These are phyloP conservation scores for Neolamprologus multifasciatus DNA, from an alignment of 2,797 vertebrate species.

Conservation along the genomic window DNA sequence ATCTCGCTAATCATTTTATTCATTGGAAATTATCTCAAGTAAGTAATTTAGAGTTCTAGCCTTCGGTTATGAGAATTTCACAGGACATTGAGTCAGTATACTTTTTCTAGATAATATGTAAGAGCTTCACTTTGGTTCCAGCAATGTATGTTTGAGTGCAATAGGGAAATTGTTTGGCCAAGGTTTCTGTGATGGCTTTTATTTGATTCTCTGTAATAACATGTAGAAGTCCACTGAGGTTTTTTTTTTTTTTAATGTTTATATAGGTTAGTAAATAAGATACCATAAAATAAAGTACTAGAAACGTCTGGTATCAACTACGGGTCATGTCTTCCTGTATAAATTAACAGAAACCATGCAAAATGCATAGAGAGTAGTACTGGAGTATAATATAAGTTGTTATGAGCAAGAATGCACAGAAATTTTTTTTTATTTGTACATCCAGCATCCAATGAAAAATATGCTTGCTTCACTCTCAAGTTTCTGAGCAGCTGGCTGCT, in stretches of 20 bases:
- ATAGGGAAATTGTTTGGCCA: background rate
- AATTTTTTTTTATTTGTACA: background rate
- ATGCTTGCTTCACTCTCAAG: background rate
- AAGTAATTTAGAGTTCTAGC: conserved; percentile 7
- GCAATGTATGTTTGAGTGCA: conserved; percentile 18
- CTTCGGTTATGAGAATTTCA: background rate
- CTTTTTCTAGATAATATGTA: background rate
- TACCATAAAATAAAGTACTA: background rate
- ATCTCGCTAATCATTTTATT: conserved; percentile 18
- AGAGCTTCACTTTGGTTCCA: background rate
- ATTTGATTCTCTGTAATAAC: background rate
- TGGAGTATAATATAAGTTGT: background rate
- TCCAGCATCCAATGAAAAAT: background rate
- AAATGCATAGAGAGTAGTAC: background rate
- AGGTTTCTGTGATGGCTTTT: background rate
- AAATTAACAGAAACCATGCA: background rate
- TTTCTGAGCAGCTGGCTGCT: background rate
- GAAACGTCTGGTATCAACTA: background rate
- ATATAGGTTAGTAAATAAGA: background rate
- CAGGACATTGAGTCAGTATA: background rate
- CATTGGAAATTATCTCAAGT: conserved; percentile 10
- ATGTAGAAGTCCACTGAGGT: background rate
- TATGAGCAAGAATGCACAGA: background rate
- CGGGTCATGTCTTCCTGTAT: background rate
- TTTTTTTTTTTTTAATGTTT: background rate